These are phyloP conservation scores for Phasia obesa DNA, from an alignment of 2,888 invertebrate genomes.

Conservation along the genomic window DNA sequence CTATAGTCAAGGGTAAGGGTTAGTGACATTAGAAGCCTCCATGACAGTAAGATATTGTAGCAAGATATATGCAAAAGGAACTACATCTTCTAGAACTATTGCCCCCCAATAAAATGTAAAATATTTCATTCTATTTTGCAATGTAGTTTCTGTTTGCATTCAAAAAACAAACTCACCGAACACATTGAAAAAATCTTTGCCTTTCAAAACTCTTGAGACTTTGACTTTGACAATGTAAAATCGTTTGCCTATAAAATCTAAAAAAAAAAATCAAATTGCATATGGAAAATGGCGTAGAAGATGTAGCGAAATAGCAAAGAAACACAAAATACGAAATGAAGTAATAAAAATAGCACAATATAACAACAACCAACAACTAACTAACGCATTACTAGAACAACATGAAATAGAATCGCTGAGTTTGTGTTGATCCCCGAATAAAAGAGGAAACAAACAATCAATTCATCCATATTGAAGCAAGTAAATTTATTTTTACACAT, in stretches of 20 bases:
- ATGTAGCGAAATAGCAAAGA: conserved; percentile 5
- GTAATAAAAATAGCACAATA: conserved; percentile 44
- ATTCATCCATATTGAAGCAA: conserved; percentile 24
- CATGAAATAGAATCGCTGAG: conserved; percentile 1
- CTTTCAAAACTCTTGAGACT: conserved; percentile 64
- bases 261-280: conserved; percentile 32
- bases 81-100: too few species aligned
- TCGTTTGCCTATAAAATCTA: conserved; percentile 34
- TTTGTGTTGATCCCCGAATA: conserved; percentile 21
- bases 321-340: conserved; percentile 36
- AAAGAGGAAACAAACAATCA: conserved; percentile 46
- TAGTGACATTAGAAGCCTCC: too few species aligned
- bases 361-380: neutral
- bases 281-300: conserved; percentile 48
- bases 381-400: conserved; percentile 1
- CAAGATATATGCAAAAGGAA: too few species aligned
- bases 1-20: too few species aligned
- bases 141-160: neutral
- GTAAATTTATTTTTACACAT: conserved; percentile 16
- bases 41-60: too few species aligned
- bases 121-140: neutral
- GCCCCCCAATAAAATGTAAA: too few species aligned
- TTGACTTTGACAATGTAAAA: conserved; percentile 69
- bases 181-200: conserved; percentile 8
- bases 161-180: conserved; percentile 10